Base-by-base conservation (phyloP, 2,797 vertebrate genomes). In the Anguilla megastoma region DNA sequence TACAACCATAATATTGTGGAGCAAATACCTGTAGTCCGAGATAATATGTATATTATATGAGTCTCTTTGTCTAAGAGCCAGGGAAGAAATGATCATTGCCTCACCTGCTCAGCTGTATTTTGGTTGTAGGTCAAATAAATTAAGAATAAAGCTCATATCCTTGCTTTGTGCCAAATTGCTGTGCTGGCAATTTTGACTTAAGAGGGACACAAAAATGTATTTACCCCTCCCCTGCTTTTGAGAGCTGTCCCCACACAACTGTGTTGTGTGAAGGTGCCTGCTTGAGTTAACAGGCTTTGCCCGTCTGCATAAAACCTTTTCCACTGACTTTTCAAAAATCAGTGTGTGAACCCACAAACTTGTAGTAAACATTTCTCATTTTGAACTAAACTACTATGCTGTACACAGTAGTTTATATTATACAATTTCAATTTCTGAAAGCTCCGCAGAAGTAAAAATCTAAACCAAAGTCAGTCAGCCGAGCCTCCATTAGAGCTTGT, bases 401-500 rank as follows among this genome's bases (percentile, higher is more conserved):
- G n/a, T n/a, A 10, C 27, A 69, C 63, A 85, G 16, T 60, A 80
- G 16, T 80, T 86, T 52, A 30, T 27, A 24, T 80, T 87, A 58
- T 16, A 12, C 52, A 27, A 82, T 36, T 54, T 56, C 52, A 54
- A 80, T 41, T 87, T 27, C 86, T 24, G 54, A 87, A 54, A 58
- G 71, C 50, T 58, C 48, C 58, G 12, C 33, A 86, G 86, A 45
- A 52, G 63, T 54, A 76, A 36, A 54, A n/a, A 36, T 86, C 30
- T 86, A 60, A 66, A 88, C 74, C 80, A 56, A 83, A 86, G 74
- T 60, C 66, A 84, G 74, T 76, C 66, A 41, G 52, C 76, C 21
- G 45, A 85, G 60, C 66, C 79, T 86, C 79, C 48, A 60, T n/a
- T n/a, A 52, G 45, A 33, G 45, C 41, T 30, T 16, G 41, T 83